These are phyloP conservation scores for Xenopus laevis DNA, from an alignment of 2,113 vertebrate species.

Conservation along the genomic window DNA sequence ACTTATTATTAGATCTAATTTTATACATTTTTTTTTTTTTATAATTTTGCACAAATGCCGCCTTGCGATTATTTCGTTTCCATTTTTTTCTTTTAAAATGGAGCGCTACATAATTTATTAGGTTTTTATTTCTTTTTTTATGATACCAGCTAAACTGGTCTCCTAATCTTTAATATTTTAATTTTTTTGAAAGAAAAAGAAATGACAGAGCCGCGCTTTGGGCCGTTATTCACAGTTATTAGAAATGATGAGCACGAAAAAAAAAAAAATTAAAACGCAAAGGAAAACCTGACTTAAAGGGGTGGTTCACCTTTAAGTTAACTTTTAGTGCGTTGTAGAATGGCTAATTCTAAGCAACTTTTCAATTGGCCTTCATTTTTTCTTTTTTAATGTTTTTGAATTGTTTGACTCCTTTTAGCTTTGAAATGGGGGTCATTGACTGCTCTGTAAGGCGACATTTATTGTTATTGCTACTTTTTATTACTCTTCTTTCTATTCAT, in stretches of 20 bases:
- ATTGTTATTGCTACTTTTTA: too few relatives aligned
- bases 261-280: conserved; percentile 67
- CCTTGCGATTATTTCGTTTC: conserved; percentile 46
- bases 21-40: conserved; percentile 17
- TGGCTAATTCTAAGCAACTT: too few relatives aligned
- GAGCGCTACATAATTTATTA: conserved; percentile 49
- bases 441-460: too few relatives aligned
- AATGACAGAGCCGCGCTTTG: conserved; percentile 77
- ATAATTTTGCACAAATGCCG: conserved; percentile 51
- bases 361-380: too few relatives aligned
- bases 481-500: too few relatives aligned
- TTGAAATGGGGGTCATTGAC: too few relatives aligned
- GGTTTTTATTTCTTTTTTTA: conserved; percentile 25
- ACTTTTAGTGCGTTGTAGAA: too few relatives aligned
- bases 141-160: conserved; percentile 68
- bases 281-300: too few relatives aligned
- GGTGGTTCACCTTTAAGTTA: too few relatives aligned
- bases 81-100: conserved; percentile 2
- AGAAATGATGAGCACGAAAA: conserved; percentile 81
- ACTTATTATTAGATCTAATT: conserved; percentile 54
- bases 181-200: conserved; percentile 45
- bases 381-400: too few relatives aligned
- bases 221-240: conserved; percentile 95
- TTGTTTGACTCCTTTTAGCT: too few relatives aligned
- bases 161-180: conserved; percentile 53